phyloP scores from a whole-genome alignment of 2,888 invertebrate species.

The Hemithea aestivaria region DNA sequence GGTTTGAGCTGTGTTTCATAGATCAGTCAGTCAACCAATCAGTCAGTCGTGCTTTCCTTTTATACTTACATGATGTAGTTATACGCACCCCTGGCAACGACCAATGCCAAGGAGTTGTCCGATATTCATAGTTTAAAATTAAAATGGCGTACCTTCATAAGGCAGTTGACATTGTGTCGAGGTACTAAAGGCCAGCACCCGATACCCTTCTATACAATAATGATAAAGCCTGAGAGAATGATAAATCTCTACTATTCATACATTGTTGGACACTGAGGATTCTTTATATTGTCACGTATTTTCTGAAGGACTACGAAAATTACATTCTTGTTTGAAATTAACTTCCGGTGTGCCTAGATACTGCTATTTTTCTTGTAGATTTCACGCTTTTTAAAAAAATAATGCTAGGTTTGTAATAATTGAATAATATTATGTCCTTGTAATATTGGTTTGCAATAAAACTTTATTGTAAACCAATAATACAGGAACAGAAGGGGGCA shows the following conservation, averaged over 20 bases:
- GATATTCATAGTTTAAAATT: slow-evolving; percentile 24
- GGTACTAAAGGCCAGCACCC: slow-evolving; percentile 19
- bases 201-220: slow-evolving; percentile 16
- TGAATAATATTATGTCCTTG: no score
- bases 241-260: slow-evolving; percentile 2
- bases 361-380: no score
- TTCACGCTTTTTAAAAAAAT: no score
- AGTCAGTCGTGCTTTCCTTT: no score
- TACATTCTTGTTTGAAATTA: background rate
- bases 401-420: no score
- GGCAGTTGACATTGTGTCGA: slow-evolving; percentile 25
- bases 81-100: no score
- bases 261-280: background rate
- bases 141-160: slow-evolving; percentile 20
- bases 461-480: no score
- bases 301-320: background rate
- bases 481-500: no score
- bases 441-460: no score
- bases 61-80: no score
- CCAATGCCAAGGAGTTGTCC: background rate
- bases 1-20: no score
- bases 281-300: background rate
- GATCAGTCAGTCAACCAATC: no score
- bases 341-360: background rate
- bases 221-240: slow-evolving; percentile 10